A percentile compares a stretch with the other conserved stretches of the same genome.
Conservation (phyloP, 2,113 vertebrate species). For the Rallus limicola region DNA sequence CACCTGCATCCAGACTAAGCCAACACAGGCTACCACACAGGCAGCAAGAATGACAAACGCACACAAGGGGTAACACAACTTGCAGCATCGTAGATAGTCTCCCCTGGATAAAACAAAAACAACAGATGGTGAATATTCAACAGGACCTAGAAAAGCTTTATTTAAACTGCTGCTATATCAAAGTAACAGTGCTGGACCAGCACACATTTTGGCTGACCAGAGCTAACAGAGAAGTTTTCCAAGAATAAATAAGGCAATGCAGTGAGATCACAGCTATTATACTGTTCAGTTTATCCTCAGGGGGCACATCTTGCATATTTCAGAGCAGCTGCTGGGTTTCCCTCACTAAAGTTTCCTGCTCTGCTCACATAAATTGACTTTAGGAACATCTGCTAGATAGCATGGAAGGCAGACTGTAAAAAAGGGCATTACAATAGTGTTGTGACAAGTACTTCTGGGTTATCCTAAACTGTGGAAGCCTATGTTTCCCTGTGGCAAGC, state of each 20-base stretch:
- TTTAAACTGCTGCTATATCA: background rate
- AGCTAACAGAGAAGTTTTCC: background rate
- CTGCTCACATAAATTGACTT: background rate
- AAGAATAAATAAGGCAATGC: background rate
- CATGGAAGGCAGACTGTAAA: background rate
- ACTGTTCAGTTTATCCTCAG: background rate
- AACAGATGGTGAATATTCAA: background rate
- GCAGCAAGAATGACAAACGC: constrained; percentile 91
- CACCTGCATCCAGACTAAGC: constrained; percentile 98
- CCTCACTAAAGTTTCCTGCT: background rate
- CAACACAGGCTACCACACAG: constrained; percentile 91
- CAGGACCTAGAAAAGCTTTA: background rate
- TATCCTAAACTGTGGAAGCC: background rate
- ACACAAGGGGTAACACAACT: constrained; percentile 91
- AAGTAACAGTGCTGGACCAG: accelerated
- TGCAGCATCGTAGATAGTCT: constrained; percentile 90
- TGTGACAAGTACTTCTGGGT: background rate
- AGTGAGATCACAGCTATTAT: background rate
- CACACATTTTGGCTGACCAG: background rate
- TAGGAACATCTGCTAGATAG: background rate
- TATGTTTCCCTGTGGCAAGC: background rate
- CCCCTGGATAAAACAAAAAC: constrained; percentile 72
- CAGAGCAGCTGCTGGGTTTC: background rate
- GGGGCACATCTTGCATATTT: background rate
- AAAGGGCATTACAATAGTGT: background rate